Evolutionary conservation across 2,113 vertebrate species (phyloP).

Genomic region (Manacus vitellinus): DNA sequence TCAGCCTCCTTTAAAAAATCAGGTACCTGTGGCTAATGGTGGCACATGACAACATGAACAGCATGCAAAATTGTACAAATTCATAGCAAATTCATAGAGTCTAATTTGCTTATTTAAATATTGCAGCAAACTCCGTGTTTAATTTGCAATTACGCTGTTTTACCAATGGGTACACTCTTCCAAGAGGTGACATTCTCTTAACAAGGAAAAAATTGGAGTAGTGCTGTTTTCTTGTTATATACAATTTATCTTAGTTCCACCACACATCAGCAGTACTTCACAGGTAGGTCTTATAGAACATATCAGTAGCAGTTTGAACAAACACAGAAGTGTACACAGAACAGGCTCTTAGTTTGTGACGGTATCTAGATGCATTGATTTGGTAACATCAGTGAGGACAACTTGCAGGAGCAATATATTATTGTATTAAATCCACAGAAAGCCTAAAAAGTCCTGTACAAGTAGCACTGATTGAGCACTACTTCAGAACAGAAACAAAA

Average conservation of each 20-base stretch:
- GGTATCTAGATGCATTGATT: not conserved
- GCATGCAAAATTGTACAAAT: not conserved
- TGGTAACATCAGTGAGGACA: not conserved
- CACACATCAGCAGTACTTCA: accelerated
- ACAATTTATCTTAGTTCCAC: not conserved
- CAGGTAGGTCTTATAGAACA: accelerated
- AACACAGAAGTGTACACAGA: not conserved
- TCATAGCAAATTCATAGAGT: not conserved
- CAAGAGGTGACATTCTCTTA: not conserved
- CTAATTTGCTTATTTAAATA: not conserved
- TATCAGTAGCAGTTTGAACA: not conserved
- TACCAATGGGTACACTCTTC: not conserved
- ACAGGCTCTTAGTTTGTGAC: not conserved
- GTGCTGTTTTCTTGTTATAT: not conserved
- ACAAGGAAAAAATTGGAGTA: not conserved
- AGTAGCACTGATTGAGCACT: not conserved
- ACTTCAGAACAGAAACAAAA: not conserved
- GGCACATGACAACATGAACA: not conserved
- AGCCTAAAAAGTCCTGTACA: not conserved
- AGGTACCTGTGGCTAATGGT: not conserved
- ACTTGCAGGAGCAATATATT: not conserved
- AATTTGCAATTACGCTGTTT: accelerated
- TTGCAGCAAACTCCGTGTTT: not conserved
- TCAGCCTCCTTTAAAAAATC: not conserved
- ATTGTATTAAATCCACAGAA: not conserved